Evolutionary conservation across 35 echinoderm and acorn worm species (phyloP), one percentile per base, ranked within the genome.

Genomic region (Apostichopus japonicus): DNA sequence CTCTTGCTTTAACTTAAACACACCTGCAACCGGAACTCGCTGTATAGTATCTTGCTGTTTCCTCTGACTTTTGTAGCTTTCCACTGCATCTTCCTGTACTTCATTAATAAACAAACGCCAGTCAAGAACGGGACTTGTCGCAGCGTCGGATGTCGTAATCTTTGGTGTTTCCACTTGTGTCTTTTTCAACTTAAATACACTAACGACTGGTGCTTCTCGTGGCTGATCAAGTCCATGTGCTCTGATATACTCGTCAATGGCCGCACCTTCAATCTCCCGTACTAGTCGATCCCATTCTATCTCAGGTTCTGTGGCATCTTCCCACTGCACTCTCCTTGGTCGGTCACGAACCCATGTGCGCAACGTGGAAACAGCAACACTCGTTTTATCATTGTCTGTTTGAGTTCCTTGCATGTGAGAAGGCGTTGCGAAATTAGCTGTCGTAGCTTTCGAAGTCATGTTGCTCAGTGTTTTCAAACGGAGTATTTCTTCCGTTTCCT

Each of bases 1-100:
- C n/a, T 90, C 71, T 53, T 91, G 90, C 56, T 89, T 89, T 19
- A 91, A 58, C 24, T 79, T 91, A 91, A 91, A 91, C 23, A 91
- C n/a, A 53, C 90, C 90, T 53, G 58, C 24, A 4, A 91, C 72
- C 1, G 90, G 90, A 54, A 24, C 56, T 54, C 86, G 13, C 63
- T 91, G 90, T 15, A 16, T 9, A 56, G 13, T 24, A 44, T 79
- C 25, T 27, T 24, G 71, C 7, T 91, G 15, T 23, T 79, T 56
- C 59, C 15, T 71, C 53, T 89, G 86, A 10, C 59, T 89, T 14
- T 73, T 89, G 52, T 55, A 78, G 10, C 23, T 91, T 33, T 91
- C 90, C 51, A 91, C 53, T 21, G 90, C 90, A 4, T 77, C 71
- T 58, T 91, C 90, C 21, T 91, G 90, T 15, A 91, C 55, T 14